Evolutionary conservation across 2,797 vertebrate genomes (phyloP), one percentile per base, ranked within the genome.

Genomic region (Caiman crocodilus): DNA sequence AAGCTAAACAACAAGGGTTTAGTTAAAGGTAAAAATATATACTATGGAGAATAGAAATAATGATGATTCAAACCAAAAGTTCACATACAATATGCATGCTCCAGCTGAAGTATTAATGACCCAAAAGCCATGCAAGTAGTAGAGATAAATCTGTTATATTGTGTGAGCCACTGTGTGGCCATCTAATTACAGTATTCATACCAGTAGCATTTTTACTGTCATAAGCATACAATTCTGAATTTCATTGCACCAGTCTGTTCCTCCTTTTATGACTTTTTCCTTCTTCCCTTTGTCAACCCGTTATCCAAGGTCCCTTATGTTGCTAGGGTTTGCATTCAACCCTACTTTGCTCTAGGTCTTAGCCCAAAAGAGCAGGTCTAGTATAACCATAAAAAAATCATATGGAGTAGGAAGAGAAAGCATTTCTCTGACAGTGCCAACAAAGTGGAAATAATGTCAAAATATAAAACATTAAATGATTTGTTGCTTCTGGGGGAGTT

Each of bases 51-150:
- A 85, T 84, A 87, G 80, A 89, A 65, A 87, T 77, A 92, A 89
- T 93, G 82, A 87, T 89, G 92, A 94, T 94, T 93, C 89, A 95
- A 96, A 71, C 75, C 28, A 82, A 88, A 76, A 58, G 75, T 95
- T 93, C 28, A 77, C 80, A 94, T 94, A 85, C 85, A 95, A 92
- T 93, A 95, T 96, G 94, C 96, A 96, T 96, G 57, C 35, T 7
- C 23, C 80, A 90, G 90, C 87, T 97, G 93, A 97, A 97, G 94
- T 96, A 96, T 95, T 97, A 94, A 97, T 90, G 16, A 71, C 35
- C 58, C 95, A 86, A 95, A 89, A 95, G 88, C 88, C 85, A 78
- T 69, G 86, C 84, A 14, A 23, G 91, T 57, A 71, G 57, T 61
- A 90, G 59, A 4, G 61, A 95, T 96, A 85, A 90, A 84, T 93